These are phyloP conservation scores for Phaethornis superciliosus DNA, from an alignment of 2,113 vertebrate species.

Conservation along the genomic window DNA sequence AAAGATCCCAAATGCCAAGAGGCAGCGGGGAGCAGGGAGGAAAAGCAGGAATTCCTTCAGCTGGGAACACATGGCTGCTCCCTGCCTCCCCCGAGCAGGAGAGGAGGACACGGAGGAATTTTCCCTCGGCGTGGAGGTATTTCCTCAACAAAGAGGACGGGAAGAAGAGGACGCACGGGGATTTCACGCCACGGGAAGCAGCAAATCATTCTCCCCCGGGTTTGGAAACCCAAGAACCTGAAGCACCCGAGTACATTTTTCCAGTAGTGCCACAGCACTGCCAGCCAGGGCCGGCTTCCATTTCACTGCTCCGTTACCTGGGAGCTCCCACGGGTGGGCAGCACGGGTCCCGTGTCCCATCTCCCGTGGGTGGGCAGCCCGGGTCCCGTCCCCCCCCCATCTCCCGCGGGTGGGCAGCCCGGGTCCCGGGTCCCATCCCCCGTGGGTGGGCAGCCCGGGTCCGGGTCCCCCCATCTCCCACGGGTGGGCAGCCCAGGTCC, in stretches of 20 bases:
- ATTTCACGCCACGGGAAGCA: neutral
- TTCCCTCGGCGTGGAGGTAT: neutral
- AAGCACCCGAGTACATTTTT: neutral
- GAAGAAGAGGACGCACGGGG: neutral
- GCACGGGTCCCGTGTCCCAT: too few relatives aligned
- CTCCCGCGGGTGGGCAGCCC: neutral
- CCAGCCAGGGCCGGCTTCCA: neutral
- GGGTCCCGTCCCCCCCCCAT: neutral
- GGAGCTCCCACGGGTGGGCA: neutral
- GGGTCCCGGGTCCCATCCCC: neutral
- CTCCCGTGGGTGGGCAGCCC: neutral
- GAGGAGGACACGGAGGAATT: neutral
- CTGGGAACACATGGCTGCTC: neutral
- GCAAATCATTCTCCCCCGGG: fast-evolving
- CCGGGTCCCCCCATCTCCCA: too few relatives aligned
- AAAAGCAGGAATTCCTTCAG: neutral
- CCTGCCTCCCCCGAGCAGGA: neutral
- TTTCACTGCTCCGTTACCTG: neutral
- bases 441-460: neutral
- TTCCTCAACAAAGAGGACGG: neutral
- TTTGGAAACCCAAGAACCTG: neutral
- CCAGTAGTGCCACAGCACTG: neutral
- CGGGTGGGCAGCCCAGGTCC: neutral
- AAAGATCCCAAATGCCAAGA: neutral
- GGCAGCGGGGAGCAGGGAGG: fast-evolving